Evolutionary conservation across 2,113 vertebrate genomes (phyloP).

Genomic region (Tapirus terrestris): DNA sequence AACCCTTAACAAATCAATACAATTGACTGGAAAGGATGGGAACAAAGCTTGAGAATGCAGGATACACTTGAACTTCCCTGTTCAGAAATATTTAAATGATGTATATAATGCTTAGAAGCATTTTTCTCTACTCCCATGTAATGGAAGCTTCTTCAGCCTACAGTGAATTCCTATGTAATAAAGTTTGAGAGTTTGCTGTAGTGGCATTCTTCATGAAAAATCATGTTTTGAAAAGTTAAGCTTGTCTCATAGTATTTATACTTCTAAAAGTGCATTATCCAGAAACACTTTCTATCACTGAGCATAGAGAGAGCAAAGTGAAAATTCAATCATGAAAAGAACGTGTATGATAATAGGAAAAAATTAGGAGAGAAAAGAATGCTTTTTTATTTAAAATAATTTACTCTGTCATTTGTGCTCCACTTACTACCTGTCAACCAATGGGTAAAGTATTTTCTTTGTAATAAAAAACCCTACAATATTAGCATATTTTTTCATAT

Average conservation of each 20-base stretch:
- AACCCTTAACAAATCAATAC: slow-evolving; percentile 93
- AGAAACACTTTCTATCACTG: background rate
- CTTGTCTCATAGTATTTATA: background rate
- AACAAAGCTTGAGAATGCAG: slow-evolving; percentile 88
- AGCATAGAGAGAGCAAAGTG: background rate
- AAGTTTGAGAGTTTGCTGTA: background rate
- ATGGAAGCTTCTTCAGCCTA: slow-evolving; percentile 45
- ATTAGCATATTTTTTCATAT: slow-evolving; percentile 33
- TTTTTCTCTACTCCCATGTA: slow-evolving; percentile 62
- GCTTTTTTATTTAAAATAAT: background rate
- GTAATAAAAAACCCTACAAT: background rate
- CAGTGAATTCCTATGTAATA: slow-evolving; percentile 62
- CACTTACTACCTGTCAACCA: background rate
- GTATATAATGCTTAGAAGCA: slow-evolving; percentile 23
- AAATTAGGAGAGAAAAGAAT: background rate
- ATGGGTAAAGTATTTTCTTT: background rate
- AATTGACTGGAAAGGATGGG: slow-evolving; percentile 90
- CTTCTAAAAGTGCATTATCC: background rate
- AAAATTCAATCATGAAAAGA: slow-evolving; percentile 41
- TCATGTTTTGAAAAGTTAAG: slow-evolving; percentile 60
- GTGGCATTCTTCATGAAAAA: slow-evolving; percentile 42
- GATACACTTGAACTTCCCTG: slow-evolving; percentile 89
- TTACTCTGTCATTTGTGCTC: background rate
- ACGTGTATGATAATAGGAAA: background rate
- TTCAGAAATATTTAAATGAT: slow-evolving; percentile 83